These are phyloP conservation scores for Nymphalis urticae DNA, from an alignment of 2,888 invertebrate species.

Conservation along the genomic window DNA sequence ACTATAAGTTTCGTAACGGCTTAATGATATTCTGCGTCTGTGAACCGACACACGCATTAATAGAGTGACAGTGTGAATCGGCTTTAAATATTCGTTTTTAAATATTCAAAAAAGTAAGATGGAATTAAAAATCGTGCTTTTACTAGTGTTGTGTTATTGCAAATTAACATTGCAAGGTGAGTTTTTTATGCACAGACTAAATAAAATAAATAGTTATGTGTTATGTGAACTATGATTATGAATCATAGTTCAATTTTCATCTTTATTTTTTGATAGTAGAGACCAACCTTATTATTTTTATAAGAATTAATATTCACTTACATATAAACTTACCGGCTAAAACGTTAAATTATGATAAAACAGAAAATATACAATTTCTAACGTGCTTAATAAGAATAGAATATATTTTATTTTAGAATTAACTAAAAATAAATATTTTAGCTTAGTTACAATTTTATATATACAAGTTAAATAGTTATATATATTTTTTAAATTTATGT, in stretches of 20 bases:
- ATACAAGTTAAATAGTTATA: too few species aligned
- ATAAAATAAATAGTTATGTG: neutral
- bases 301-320: too few species aligned
- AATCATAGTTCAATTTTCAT: neutral
- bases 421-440: too few species aligned
- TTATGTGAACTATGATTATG: too few species aligned
- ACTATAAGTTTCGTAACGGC: slow-evolving; percentile 20
- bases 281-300: too few species aligned
- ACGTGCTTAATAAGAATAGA: too few species aligned
- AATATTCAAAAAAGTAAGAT: slow-evolving; percentile 11
- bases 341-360: too few species aligned
- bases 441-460: too few species aligned
- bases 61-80: slow-evolving; percentile 26
- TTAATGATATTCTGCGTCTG: slow-evolving; percentile 17
- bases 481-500: too few species aligned
- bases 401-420: too few species aligned
- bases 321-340: too few species aligned
- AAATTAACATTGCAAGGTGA: slow-evolving; percentile 27
- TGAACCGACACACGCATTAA: slow-evolving; percentile 24
- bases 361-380: too few species aligned
- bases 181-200: neutral
- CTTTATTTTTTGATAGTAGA: neutral
- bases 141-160: slow-evolving; percentile 19
- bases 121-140: slow-evolving; percentile 5
- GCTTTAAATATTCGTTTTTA: slow-evolving; percentile 8